Evolutionary conservation across 2,888 invertebrate genomes (phyloP).

Genomic region (Cephus pygmeus): DNA sequence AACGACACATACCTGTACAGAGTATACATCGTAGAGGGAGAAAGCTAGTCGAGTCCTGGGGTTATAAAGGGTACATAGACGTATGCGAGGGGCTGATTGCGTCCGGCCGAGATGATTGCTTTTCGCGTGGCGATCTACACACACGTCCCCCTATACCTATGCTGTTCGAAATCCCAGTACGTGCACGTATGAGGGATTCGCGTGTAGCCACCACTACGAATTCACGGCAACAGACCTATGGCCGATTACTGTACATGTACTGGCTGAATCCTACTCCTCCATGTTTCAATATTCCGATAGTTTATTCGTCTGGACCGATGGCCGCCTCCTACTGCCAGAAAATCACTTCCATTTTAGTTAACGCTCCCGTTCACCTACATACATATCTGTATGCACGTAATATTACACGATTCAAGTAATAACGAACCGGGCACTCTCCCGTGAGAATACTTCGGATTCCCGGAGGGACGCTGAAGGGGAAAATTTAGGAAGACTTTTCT

Average conservation of each 20-base stretch:
- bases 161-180: slow-evolving; percentile 3
- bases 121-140: slow-evolving; percentile 51
- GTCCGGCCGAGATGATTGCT: slow-evolving; percentile 65
- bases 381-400: background rate
- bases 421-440: slow-evolving; percentile 4
- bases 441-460: background rate
- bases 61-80: slow-evolving; percentile 23
- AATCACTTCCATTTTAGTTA: slow-evolving; percentile 56
- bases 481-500: background rate
- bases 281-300: slow-evolving; percentile 62
- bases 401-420: slow-evolving; percentile 26
- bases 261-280: slow-evolving; percentile 17
- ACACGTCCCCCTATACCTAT: slow-evolving; percentile 24
- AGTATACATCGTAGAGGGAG: slow-evolving; percentile 7
- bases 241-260: slow-evolving; percentile 42
- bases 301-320: slow-evolving; percentile 58
- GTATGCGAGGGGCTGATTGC: slow-evolving; percentile 58
- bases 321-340: slow-evolving; percentile 44
- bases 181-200: background rate
- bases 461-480: background rate
- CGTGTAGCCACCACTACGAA: background rate
- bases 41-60: background rate
- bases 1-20: background rate
- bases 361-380: slow-evolving; percentile 23
- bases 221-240: background rate